Percentiles rank a stretch among this genome's conserved stretches.
phyloP scores from a whole-genome alignment of 2,113 vertebrate genomes.

The Boleophthalmus pectinirostris region DNA sequence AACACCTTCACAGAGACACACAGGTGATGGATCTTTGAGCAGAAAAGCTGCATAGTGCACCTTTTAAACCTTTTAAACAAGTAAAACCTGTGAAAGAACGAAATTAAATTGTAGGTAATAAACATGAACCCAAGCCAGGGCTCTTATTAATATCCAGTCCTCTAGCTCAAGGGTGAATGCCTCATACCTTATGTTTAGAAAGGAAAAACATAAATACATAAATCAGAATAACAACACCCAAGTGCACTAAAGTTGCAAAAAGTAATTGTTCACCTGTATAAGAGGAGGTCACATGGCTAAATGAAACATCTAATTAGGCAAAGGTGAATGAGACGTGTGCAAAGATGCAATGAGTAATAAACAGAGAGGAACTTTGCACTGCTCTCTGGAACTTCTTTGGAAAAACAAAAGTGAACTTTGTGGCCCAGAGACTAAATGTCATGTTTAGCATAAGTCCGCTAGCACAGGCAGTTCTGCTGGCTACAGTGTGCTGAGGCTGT shows the following conservation, averaged over 20 bases:
- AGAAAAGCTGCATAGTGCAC: too few relatives aligned
- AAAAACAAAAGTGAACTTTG: slow-evolving; percentile 9
- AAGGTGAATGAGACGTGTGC: not conserved
- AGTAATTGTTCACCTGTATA: too few relatives aligned
- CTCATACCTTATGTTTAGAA: too few relatives aligned
- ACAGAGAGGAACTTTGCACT: slow-evolving; percentile 2
- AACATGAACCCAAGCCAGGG: too few relatives aligned
- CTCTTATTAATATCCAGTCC: too few relatives aligned
- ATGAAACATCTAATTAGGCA: not conserved
- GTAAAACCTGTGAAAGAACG: too few relatives aligned
- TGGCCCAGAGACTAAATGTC: slow-evolving; percentile 6
- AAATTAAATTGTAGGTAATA: too few relatives aligned
- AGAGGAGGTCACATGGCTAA: not conserved
- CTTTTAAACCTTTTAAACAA: too few relatives aligned
- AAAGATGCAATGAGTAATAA: not conserved
- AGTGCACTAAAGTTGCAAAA: not conserved
- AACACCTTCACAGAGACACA: too few relatives aligned
- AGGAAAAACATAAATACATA: not conserved
- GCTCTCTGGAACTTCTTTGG: not conserved
- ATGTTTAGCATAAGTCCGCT: slow-evolving; percentile 10
- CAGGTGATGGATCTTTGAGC: too few relatives aligned
- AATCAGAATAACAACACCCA: not conserved
- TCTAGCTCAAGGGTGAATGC: too few relatives aligned
- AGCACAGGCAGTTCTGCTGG: not conserved
- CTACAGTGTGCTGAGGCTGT: not conserved